A percentile compares a stretch with the other conserved stretches of the same genome.
Evolutionary conservation across 2,113 vertebrate genomes (phyloP).

Genomic region (Myrmophylax atrothorax): DNA sequence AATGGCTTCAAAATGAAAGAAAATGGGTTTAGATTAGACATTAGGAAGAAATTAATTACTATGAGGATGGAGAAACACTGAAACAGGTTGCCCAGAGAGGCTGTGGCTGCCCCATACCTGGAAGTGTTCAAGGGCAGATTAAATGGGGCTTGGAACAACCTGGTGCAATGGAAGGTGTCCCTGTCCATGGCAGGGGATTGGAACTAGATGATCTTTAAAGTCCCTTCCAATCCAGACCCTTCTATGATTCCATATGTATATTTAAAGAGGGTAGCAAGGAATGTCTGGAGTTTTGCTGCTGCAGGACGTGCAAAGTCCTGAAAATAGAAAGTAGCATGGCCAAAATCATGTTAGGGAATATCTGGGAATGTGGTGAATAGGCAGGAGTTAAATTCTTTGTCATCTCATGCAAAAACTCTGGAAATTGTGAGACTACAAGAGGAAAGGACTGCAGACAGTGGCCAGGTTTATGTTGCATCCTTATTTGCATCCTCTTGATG

Average conservation of each 20-base stretch:
- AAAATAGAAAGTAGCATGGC: neutral
- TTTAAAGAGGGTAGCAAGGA: neutral
- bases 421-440: neutral
- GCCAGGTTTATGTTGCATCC: neutral
- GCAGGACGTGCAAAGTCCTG: neutral
- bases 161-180: rapidly evolving
- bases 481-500: neutral
- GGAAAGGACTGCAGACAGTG: neutral
- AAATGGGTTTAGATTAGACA: neutral
- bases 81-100: neutral
- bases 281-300: neutral
- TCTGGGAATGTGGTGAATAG: neutral
- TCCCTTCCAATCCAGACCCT: too few species aligned
- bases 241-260: neutral
- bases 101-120: rapidly evolving
- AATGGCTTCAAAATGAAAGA: neutral
- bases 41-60: neutral
- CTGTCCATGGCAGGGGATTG: neutral
- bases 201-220: neutral
- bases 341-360: neutral
- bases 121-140: neutral
- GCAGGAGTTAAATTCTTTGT: neutral
- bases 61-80: neutral
- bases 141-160: rapidly evolving
- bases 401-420: neutral